Evolutionary conservation across 2,888 invertebrate species (phyloP).

Genomic region (Dendrolimus houi): DNA sequence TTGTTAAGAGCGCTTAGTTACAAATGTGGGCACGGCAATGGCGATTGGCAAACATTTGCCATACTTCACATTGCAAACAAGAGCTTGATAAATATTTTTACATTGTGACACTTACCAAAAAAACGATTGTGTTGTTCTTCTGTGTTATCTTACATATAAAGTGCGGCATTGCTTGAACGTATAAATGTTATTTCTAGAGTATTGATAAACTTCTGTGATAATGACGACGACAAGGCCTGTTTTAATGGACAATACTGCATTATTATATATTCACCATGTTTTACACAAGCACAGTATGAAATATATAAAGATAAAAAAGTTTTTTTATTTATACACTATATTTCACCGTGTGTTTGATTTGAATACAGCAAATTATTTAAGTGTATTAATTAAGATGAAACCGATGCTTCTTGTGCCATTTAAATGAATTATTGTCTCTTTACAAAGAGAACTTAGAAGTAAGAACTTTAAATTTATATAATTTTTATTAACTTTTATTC

Average conservation of each 20-base stretch:
- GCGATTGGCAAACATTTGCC: not conserved
- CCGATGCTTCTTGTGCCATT: constrained; percentile 70
- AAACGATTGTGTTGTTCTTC: not conserved
- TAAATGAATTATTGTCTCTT: constrained; percentile 24
- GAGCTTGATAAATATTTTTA: not conserved
- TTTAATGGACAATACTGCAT: constrained; percentile 42
- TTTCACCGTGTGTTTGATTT: constrained; percentile 32
- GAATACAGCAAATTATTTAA: constrained; percentile 15
- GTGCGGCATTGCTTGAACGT: not conserved
- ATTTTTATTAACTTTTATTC: constrained; percentile 21
- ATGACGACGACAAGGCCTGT: constrained; percentile 50
- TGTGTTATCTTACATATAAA: not conserved
- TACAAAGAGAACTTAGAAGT: constrained; percentile 23
- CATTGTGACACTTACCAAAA: not conserved
- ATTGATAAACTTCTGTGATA: constrained; percentile 1
- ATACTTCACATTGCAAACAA: not conserved
- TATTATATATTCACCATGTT: constrained; percentile 17
- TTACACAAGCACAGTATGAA: constrained; percentile 44
- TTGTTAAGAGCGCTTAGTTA: constrained; percentile 42
- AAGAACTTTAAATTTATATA: constrained; percentile 23
- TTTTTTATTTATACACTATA: constrained; percentile 31
- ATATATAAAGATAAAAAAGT: constrained; percentile 43
- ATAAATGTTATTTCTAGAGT: not conserved
- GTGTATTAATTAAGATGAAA: constrained; percentile 34
- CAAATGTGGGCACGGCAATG: not conserved